A percentile compares a stretch with the other conserved stretches of the same genome.
These are phyloP conservation scores for Diuraphis noxia DNA, from an alignment of 1,140 invertebrate genomes.

Conservation along the genomic window DNA sequence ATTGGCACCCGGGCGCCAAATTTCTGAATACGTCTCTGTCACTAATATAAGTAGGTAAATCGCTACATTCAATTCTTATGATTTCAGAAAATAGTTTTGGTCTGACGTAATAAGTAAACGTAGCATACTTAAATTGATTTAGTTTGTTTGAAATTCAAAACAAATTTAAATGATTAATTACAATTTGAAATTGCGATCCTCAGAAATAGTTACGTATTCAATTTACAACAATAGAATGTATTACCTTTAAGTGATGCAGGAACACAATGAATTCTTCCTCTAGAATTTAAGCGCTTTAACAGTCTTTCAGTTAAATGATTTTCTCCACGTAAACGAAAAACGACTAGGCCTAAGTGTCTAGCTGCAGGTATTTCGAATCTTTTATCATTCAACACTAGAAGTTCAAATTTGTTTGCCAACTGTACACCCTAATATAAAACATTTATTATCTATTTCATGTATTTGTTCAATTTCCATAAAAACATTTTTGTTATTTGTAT, in stretches of 20 bases:
- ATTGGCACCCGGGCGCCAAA: too few species aligned
- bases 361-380: slow-evolving; percentile 89
- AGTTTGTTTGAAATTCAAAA: too few species aligned
- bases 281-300: slow-evolving; percentile 82
- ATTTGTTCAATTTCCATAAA: neutral
- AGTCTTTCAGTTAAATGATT: slow-evolving; percentile 84
- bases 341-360: slow-evolving; percentile 89
- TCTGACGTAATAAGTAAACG: too few species aligned
- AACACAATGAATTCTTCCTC: slow-evolving; percentile 86
- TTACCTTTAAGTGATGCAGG: slow-evolving; percentile 81
- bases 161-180: too few species aligned
- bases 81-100: too few species aligned
- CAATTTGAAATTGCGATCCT: neutral
- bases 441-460: neutral
- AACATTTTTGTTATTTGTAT: neutral
- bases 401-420: slow-evolving; percentile 89
- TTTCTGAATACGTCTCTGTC: too few species aligned
- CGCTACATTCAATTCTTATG: too few species aligned
- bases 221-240: neutral
- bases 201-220: neutral
- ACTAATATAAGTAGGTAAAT: too few species aligned
- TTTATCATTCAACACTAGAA: slow-evolving; percentile 75
- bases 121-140: too few species aligned
- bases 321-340: slow-evolving; percentile 84
- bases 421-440: slow-evolving; percentile 67